Conservation (phyloP, 2,797 vertebrate genomes). For the Protosalanx chinensis region DNA sequence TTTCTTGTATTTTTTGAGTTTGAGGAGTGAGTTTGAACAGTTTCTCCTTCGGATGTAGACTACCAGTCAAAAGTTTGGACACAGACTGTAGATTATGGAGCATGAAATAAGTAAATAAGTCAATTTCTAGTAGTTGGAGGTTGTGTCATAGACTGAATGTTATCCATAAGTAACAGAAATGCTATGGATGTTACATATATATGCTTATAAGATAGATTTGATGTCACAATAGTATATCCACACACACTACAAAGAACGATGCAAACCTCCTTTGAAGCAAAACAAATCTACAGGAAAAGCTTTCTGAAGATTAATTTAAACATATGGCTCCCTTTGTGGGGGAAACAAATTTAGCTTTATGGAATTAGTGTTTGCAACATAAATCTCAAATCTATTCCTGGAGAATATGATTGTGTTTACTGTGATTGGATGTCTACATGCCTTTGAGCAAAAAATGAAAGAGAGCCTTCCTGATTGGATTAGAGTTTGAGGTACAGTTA, state of each 20-base stretch:
- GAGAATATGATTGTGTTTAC: constrained; percentile 54
- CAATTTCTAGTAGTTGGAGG: background rate
- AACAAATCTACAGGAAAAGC: constrained; percentile 64
- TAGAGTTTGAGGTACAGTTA: constrained; percentile 52
- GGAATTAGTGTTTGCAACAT: constrained; percentile 68
- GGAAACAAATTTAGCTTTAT: constrained; percentile 73
- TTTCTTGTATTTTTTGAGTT: constrained; percentile 57
- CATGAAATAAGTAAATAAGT: background rate
- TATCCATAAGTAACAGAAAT: constrained; percentile 54
- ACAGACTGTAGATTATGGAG: background rate
- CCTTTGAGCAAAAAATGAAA: constrained; percentile 36
- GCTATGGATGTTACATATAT: constrained; percentile 47
- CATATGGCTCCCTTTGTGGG: constrained; percentile 63
- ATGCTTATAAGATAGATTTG: constrained; percentile 53
- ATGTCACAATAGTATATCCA: constrained; percentile 56
- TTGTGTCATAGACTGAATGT: constrained; percentile 38
- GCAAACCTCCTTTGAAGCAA: constrained; percentile 56
- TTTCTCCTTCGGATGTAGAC: constrained; percentile 64
- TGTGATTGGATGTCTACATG: constrained; percentile 57
- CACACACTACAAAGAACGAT: constrained; percentile 49
- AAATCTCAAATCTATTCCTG: constrained; percentile 69
- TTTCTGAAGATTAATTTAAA: constrained; percentile 73
- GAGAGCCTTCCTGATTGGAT: constrained; percentile 51
- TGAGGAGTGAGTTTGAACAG: constrained; percentile 72
- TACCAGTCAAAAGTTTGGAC: constrained; percentile 17